Conservation (phyloP, 2,888 invertebrate genomes). For the Conus canariensis region DNA sequence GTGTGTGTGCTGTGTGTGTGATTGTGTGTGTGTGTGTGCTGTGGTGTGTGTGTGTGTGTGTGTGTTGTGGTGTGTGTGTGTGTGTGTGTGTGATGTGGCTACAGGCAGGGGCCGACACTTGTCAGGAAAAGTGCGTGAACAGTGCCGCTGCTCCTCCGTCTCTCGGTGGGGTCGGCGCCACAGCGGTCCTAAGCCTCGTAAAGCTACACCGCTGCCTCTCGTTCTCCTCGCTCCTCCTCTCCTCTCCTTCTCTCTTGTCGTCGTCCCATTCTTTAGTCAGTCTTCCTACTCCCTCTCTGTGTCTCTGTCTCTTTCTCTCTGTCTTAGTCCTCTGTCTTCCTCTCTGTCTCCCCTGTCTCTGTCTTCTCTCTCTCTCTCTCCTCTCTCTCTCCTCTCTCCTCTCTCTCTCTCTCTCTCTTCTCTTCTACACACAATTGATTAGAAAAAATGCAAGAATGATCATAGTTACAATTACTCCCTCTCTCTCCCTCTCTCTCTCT, state of each 20-base stretch:
- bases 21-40: not conserved
- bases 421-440: not conserved
- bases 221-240: not conserved
- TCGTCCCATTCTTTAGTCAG: not conserved
- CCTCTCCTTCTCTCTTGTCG: not conserved
- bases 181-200: not conserved
- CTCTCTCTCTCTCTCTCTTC: not conserved
- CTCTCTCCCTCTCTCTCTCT: not conserved
- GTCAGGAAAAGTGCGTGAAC: not conserved
- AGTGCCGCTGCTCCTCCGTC: not conserved
- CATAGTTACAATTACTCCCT: not conserved
- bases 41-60: not conserved
- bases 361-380: not conserved
- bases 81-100: not conserved
- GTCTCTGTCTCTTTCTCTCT: not conserved
- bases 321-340: not conserved
- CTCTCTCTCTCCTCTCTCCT: not conserved
- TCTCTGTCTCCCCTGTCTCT: not conserved
- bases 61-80: not conserved
- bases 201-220: too few species aligned
- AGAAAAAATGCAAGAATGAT: not conserved
- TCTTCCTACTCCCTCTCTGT: not conserved
- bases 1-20: constrained; percentile 3
- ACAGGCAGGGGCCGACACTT: too few species aligned
- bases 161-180: not conserved